Percentiles rank a stretch among this genome's conserved stretches.
Conservation (phyloP, 2,888 invertebrate genomes). For the Troglohyphantes excavatus region DNA sequence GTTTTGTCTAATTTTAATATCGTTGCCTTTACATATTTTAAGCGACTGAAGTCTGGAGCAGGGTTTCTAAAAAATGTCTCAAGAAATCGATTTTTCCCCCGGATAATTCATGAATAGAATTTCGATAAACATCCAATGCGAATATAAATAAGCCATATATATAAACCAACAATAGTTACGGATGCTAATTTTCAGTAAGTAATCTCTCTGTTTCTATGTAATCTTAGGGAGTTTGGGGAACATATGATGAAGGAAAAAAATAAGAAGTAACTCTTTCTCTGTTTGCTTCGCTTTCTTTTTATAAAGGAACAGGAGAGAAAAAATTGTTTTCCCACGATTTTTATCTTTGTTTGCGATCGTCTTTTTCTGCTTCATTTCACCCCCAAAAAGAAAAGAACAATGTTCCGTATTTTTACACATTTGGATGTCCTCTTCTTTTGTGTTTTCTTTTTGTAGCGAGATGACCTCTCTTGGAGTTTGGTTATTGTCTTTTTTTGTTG, state of each 20-base stretch:
- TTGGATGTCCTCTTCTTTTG: slow-evolving; percentile 28
- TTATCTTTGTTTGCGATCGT: slow-evolving; percentile 43
- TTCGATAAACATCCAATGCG: too few species aligned
- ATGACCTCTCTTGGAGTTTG: slow-evolving; percentile 22
- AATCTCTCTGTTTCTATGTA: slow-evolving; percentile 7
- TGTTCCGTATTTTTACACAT: slow-evolving; percentile 16
- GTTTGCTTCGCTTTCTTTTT: slow-evolving; percentile 32
- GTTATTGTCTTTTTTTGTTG: slow-evolving; percentile 6
- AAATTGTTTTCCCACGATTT: slow-evolving; percentile 54
- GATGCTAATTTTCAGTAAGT: slow-evolving; percentile 1
- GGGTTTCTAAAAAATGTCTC: too few species aligned
- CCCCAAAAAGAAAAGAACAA: not conserved
- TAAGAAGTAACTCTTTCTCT: slow-evolving; percentile 15
- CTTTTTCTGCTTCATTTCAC: slow-evolving; percentile 33
- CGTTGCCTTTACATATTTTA: too few species aligned
- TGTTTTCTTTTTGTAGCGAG: not conserved
- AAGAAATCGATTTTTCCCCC: too few species aligned
- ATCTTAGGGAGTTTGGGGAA: too few species aligned
- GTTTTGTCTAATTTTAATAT: too few species aligned
- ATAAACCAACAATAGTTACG: too few species aligned
- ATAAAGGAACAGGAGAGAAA: slow-evolving; percentile 29
- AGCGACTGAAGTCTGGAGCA: too few species aligned
- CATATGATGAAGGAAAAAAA: not conserved
- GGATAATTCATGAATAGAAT: too few species aligned
- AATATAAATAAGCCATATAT: too few species aligned